Percentiles rank a stretch among this genome's conserved stretches.
These are phyloP conservation scores for Caenorhabditis sp. DNA, from an alignment of 2,888 invertebrate species.

Conservation along the genomic window DNA sequence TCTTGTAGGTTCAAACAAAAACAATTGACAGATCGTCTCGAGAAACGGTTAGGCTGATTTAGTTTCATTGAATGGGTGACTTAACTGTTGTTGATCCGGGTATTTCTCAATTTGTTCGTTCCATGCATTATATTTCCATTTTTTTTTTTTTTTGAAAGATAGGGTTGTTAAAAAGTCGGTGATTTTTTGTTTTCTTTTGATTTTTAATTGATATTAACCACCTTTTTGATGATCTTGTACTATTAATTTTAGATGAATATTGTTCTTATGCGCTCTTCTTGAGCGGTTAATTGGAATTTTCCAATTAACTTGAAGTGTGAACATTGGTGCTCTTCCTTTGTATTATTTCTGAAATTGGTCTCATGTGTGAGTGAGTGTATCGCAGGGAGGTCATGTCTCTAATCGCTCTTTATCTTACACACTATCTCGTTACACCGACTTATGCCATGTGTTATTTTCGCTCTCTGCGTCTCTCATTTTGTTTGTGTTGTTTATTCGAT, in stretches of 20 bases:
- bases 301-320: not conserved
- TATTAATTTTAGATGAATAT: not conserved
- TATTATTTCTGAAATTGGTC: not conserved
- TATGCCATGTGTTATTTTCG: not conserved
- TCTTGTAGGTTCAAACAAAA: conserved; percentile 7
- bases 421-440: not conserved
- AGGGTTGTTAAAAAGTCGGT: not conserved
- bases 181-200: not conserved
- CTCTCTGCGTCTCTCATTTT: conserved; percentile 1
- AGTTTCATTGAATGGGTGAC: not conserved
- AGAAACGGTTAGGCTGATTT: conserved; percentile 3
- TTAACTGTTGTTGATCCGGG: not conserved
- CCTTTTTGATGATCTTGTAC: not conserved
- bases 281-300: too few relatives aligned
- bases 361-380: not conserved
- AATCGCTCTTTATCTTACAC: not conserved
- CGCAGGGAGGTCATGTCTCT: not conserved
- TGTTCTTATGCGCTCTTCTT: not conserved
- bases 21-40: conserved; percentile 14
- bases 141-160: not conserved
- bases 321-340: not conserved
- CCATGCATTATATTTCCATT: not conserved
- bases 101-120: not conserved
- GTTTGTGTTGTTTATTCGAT: not conserved
- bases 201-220: conserved; percentile 1